Percentiles rank a stretch among this genome's conserved stretches.
Evolutionary conservation across 2,888 invertebrate genomes (phyloP).

Genomic region (Barypeithes pellucidus): DNA sequence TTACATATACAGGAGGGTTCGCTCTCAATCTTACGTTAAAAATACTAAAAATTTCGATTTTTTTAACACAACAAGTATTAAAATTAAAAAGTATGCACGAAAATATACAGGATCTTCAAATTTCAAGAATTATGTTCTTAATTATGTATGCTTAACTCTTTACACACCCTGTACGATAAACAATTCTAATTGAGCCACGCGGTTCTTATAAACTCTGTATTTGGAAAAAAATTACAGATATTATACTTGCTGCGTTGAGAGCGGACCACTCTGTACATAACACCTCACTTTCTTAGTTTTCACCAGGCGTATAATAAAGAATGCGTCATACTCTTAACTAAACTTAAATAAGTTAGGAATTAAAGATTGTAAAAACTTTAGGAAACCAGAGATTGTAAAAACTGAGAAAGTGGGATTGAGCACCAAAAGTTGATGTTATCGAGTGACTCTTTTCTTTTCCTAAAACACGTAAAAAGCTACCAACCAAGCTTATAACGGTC

Average conservation of each 20-base stretch:
- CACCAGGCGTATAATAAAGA: slow-evolving; percentile 21
- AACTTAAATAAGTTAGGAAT: slow-evolving; percentile 25
- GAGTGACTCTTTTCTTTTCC: slow-evolving; percentile 52
- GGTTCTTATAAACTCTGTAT: no score
- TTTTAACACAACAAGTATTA: no score
- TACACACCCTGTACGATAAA: no score
- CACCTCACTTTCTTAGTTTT: slow-evolving; percentile 31
- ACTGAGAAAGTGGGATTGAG: slow-evolving; percentile 34
- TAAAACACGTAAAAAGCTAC: slow-evolving; percentile 45
- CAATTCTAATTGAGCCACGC: no score
- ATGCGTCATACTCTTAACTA: slow-evolving; percentile 12
- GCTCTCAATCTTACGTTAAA: no score
- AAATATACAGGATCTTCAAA: no score
- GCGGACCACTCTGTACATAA: background rate
- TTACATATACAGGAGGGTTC: background rate
- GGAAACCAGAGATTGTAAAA: slow-evolving; percentile 37
- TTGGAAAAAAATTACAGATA: no score
- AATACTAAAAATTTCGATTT: no score
- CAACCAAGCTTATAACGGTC: slow-evolving; percentile 52
- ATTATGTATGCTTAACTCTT: no score
- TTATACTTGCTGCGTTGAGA: no score
- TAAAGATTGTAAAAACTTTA: background rate
- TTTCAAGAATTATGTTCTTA: no score
- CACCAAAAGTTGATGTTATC: slow-evolving; percentile 47
- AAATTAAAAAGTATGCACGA: no score